Percentiles rank a stretch among this genome's conserved stretches.
These are phyloP conservation scores for Oncopodura yosiiana DNA, from an alignment of 1,140 invertebrate genomes.

Conservation along the genomic window DNA sequence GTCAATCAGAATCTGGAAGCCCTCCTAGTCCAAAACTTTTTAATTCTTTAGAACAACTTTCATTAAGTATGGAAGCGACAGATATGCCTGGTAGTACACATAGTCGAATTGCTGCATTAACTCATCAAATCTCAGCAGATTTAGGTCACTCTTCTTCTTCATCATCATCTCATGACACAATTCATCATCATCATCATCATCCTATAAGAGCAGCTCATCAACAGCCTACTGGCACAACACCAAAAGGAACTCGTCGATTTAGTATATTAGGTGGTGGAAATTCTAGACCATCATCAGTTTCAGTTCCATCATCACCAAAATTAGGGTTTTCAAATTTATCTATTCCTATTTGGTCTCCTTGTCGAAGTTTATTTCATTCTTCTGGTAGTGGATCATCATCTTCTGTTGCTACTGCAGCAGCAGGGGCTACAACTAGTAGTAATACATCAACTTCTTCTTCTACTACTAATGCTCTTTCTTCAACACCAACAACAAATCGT, in stretches of 20 bases:
- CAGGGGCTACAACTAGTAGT: too few species aligned
- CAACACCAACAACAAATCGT: not conserved
- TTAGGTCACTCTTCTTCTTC: conserved; percentile 1
- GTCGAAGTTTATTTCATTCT: conserved; percentile 20
- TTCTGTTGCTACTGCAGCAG: conserved; percentile 1
- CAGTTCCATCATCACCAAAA: conserved; percentile 22
- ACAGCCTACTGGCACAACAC: conserved; percentile 2
- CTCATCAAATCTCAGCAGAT: not conserved
- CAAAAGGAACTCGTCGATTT: conserved; percentile 9
- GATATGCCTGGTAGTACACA: conserved; percentile 9
- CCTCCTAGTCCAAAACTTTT: conserved; percentile 23
- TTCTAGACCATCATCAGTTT: conserved; percentile 3
- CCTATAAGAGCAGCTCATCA: too few species aligned
- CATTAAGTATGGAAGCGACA: conserved; percentile 11
- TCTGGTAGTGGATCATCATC: not conserved
- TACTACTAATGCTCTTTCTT: too few species aligned
- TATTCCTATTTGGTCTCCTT: conserved; percentile 17
- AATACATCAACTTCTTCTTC: too few species aligned
- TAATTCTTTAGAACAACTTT: conserved; percentile 23
- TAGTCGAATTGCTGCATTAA: not conserved
- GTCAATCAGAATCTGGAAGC: conserved; percentile 13
- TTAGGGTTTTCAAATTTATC: conserved; percentile 14
- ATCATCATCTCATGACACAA: not conserved
- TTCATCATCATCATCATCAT: not conserved
- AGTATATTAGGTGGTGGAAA: conserved; percentile 10